Percentiles rank a stretch among this genome's conserved stretches.
These are phyloP conservation scores for Selene dorsalis DNA, from an alignment of 2,797 vertebrate genomes.

Conservation along the genomic window DNA sequence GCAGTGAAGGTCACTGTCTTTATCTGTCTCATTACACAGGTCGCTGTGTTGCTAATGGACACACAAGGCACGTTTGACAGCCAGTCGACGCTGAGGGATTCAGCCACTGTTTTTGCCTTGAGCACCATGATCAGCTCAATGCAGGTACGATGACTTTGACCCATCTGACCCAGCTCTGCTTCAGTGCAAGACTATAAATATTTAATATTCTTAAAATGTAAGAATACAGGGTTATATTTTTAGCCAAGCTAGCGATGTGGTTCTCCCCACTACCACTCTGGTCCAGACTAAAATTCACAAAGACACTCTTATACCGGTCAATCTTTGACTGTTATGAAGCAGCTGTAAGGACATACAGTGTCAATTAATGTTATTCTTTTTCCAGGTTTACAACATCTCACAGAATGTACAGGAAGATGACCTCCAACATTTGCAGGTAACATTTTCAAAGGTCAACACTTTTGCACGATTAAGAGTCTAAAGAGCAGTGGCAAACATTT, in stretches of 20 bases:
- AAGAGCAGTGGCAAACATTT: not conserved
- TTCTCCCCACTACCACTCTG: not conserved
- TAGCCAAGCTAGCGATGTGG: not conserved
- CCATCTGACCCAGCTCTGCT: not conserved
- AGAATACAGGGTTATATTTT: not conserved
- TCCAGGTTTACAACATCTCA: slow-evolving; percentile 98
- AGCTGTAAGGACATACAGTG: not conserved
- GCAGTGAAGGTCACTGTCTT: slow-evolving; percentile 12
- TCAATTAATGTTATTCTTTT: slow-evolving; percentile 39
- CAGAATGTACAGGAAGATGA: slow-evolving; percentile 99
- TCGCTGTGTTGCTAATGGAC: slow-evolving; percentile 97
- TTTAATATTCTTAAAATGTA: not conserved
- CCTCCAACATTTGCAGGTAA: slow-evolving; percentile 97
- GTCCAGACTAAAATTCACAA: not conserved
- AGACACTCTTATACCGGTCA: not conserved
- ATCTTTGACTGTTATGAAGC: not conserved
- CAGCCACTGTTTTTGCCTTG: slow-evolving; percentile 97
- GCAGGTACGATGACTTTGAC: slow-evolving; percentile 86
- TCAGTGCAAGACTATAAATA: not conserved
- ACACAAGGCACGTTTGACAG: slow-evolving; percentile 99
- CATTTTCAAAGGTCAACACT: too few species aligned
- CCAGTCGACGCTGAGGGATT: slow-evolving; percentile 97
- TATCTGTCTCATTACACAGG: slow-evolving; percentile 78
- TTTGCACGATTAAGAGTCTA: not conserved
- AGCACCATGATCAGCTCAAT: slow-evolving; percentile 99